phyloP scores from a whole-genome alignment of 2,113 vertebrate species.

The Brachyhypopomus gauderio region DNA sequence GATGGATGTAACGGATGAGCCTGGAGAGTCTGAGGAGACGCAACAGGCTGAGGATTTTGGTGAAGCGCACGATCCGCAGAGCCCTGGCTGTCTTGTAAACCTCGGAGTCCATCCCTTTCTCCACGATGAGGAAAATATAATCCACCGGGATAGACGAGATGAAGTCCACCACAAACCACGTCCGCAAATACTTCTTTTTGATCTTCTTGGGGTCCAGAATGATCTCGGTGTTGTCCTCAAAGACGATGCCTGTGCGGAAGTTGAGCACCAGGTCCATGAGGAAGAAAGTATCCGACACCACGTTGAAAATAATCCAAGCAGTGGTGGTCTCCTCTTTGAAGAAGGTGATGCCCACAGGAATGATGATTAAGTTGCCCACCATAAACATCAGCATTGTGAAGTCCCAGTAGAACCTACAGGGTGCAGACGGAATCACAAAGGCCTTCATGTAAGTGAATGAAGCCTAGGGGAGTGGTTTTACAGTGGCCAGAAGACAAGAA shows the following conservation, averaged over 20 bases:
- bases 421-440: not conserved
- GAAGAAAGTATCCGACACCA: constrained; percentile 98
- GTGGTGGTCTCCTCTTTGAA: constrained; percentile 98
- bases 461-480: not conserved
- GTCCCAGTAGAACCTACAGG: constrained; percentile 96
- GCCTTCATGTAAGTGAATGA: not conserved
- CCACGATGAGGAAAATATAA: constrained; percentile 98
- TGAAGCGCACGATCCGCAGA: constrained; percentile 94
- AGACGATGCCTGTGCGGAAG: constrained; percentile 96
- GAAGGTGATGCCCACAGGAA: constrained; percentile 98
- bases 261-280: constrained; percentile 97
- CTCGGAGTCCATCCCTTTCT: constrained; percentile 96
- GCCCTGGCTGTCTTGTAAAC: constrained; percentile 96
- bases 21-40: constrained; percentile 88
- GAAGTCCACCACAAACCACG: constrained; percentile 98
- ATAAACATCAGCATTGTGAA: constrained; percentile 98
- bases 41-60: constrained; percentile 93
- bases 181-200: constrained; percentile 94
- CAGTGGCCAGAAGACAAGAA: not conserved
- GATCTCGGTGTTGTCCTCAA: constrained; percentile 98
- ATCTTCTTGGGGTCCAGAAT: constrained; percentile 95
- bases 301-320: constrained; percentile 97
- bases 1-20: constrained; percentile 95
- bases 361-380: constrained; percentile 99
- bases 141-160: constrained; percentile 98